Evolutionary conservation across 2,888 invertebrate genomes (phyloP), one percentile per base, ranked within the genome.

Genomic region (Polyploca ridens): DNA sequence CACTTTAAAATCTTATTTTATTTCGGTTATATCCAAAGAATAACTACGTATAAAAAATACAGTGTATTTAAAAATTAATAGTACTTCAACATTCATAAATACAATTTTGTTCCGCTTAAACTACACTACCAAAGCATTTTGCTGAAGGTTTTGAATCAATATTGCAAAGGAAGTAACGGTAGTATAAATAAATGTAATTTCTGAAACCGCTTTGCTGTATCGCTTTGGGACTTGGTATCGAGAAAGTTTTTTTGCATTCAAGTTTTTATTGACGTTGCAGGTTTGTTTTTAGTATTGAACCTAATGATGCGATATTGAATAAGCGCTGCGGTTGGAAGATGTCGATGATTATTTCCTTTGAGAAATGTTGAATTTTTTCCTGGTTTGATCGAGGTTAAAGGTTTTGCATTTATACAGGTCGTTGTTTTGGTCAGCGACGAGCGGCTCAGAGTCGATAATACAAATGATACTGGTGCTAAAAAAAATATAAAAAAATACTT

Each of bases 121-220:
- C 16, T 19, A 19, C 10, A 1, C 10, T 7, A 19, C 8, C 19
- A 54, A 19, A 46, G 46, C 46, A 46, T 10, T 10, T 10, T 6
- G 35, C 19, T 10, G 0, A 46, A n/a, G 5, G 46, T 5, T 19
- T 54, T 16, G 8, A 49, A 49, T 16, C 49, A 49, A 49, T 49
- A 49, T 49, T 49, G 49, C 49, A 49, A 49, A 14, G 49, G 13
- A 49, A 49, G 6, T 16, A 6, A 49, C 16, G 59, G 59, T 14
- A 11, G 60, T 38, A 60, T 60, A 60, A 60, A 60, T 60, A 60
- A 60, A 60, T 60, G 38, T 60, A 60, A 38, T 60, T 60, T 60
- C 60, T 60, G 38, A 60, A 41, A 60, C n/a, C 19, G 13, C 6
- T 27, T 33, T 19, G 27, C 46, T 62, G 62, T 49, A 46, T 46